A percentile compares a stretch with the other conserved stretches of the same genome.
Conservation (phyloP, 92 coral and sea anemone species). For the Micromussa lordhowensis region DNA sequence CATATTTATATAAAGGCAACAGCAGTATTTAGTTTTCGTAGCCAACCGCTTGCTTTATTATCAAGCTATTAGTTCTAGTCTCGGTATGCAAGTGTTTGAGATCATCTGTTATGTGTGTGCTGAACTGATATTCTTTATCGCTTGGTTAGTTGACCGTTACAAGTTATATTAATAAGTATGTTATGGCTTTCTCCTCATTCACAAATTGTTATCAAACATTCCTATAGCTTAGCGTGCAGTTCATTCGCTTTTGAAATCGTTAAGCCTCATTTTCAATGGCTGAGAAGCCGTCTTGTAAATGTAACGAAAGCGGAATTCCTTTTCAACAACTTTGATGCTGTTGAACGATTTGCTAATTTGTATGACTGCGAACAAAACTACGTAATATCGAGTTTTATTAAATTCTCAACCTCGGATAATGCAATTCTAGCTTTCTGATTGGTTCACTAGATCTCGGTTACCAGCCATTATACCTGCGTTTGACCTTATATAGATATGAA, state of each 20-base stretch:
- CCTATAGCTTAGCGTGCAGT: background rate
- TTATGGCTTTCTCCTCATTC: background rate
- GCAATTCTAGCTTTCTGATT: too few relatives aligned
- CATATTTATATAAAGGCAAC: conserved; percentile 82
- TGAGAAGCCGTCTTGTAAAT: background rate
- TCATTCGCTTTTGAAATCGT: background rate
- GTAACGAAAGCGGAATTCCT: background rate
- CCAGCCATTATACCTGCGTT: too few relatives aligned
- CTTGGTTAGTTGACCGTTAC: background rate
- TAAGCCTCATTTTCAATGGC: background rate
- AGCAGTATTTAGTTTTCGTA: background rate
- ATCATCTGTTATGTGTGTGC: background rate
- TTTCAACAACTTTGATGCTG: background rate
- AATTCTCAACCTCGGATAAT: too few relatives aligned
- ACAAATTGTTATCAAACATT: background rate
- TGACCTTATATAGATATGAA: too few relatives aligned
- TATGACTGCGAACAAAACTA: background rate
- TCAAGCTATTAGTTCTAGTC: background rate
- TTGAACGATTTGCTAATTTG: background rate
- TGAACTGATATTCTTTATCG: background rate
- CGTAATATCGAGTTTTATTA: background rate
- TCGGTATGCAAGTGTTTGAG: background rate
- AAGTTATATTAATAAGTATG: background rate
- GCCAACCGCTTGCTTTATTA: background rate
- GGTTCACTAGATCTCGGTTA: too few relatives aligned